Conservation (phyloP, 64 coral and sea anemone genomes). For the Montipora foliosa region DNA sequence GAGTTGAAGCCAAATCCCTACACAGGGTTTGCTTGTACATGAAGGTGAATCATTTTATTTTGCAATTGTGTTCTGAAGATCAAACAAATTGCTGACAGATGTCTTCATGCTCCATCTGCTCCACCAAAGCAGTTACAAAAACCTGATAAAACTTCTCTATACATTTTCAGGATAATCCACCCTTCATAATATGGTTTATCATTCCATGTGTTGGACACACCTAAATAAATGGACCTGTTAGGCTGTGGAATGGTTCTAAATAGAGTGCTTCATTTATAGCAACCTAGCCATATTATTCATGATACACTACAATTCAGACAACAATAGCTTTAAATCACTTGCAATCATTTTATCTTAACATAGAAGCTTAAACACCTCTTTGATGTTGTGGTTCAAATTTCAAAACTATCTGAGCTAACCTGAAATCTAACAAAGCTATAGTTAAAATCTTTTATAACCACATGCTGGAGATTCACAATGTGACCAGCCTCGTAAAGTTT, state of each 20-base stretch:
- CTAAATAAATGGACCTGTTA: not conserved
- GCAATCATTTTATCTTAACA: no score
- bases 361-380: no score
- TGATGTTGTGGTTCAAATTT: not conserved
- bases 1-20: not conserved
- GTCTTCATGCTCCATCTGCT: not conserved
- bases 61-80: constrained; percentile 3
- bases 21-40: not conserved
- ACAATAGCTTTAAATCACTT: no score
- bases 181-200: constrained; percentile 3
- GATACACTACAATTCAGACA: no score
- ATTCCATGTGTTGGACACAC: not conserved
- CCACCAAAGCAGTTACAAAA: constrained; percentile 2
- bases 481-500: constrained; percentile 25
- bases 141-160: not conserved
- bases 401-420: constrained; percentile 10
- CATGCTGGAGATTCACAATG: not conserved
- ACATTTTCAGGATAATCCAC: not conserved
- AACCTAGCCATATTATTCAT: not conserved
- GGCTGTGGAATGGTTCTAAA: not conserved
- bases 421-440: constrained; percentile 36
- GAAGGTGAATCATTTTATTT: not conserved
- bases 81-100: not conserved
- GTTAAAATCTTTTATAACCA: constrained; percentile 2
- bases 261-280: not conserved